phyloP scores from a whole-genome alignment of 1,140 invertebrate genomes.

The Galleria mellonella region DNA sequence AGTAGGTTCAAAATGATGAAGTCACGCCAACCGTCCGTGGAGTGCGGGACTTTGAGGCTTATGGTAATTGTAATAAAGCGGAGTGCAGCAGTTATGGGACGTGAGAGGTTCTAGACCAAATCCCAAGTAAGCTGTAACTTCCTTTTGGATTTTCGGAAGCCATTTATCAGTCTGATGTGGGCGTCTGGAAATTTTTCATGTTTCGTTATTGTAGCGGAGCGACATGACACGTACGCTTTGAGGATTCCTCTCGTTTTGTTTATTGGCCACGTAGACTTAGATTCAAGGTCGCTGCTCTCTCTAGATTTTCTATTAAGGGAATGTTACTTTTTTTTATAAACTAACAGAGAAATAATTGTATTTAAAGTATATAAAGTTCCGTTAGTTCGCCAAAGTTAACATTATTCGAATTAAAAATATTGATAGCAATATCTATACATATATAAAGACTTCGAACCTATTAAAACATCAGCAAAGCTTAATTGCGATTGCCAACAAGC shows the following conservation, averaged over 20 bases:
- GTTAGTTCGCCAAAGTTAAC: no score
- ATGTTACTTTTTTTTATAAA: no score
- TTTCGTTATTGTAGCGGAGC: slow-evolving; percentile 64
- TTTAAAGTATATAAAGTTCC: no score
- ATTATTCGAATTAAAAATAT: no score
- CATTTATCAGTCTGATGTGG: slow-evolving; percentile 77
- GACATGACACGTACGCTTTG: slow-evolving; percentile 49
- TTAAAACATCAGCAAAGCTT: no score
- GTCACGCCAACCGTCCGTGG: slow-evolving; percentile 39
- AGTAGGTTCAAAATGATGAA: slow-evolving; percentile 71
- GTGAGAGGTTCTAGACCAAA: slow-evolving; percentile 76
- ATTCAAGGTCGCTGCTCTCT: slow-evolving; percentile 35
- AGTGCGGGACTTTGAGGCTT: slow-evolving; percentile 73
- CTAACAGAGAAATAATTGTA: no score
- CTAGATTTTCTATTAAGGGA: no score
- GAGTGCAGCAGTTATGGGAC: slow-evolving; percentile 73
- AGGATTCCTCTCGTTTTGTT: slow-evolving; percentile 31
- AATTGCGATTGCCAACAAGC: no score
- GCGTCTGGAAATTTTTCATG: slow-evolving; percentile 74
- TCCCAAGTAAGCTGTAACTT: slow-evolving; percentile 78
- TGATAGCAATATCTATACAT: no score
- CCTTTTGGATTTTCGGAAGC: slow-evolving; percentile 79
- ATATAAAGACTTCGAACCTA: no score
- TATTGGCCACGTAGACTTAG: slow-evolving; percentile 29
- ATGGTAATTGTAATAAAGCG: slow-evolving; percentile 74